These are phyloP conservation scores for Neodon shergylaensis DNA, from an alignment of 2,113 vertebrate genomes.

Conservation along the genomic window DNA sequence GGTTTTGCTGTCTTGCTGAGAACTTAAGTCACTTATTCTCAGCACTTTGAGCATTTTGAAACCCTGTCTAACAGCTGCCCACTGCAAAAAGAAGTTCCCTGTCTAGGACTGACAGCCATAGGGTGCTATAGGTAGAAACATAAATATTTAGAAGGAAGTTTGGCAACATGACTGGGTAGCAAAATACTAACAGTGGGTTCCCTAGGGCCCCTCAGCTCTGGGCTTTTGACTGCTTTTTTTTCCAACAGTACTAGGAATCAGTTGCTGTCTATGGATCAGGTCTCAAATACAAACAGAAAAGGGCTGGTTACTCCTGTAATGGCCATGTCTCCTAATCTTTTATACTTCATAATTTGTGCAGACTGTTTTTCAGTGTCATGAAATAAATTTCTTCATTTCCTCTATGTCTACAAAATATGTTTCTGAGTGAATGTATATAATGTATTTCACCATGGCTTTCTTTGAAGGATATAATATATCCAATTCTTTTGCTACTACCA, in stretches of 20 bases:
- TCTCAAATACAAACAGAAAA: background rate
- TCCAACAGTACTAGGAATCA: background rate
- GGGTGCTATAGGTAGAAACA: background rate
- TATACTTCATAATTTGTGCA: background rate
- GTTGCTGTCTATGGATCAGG: background rate
- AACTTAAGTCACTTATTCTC: background rate
- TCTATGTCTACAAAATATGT: background rate
- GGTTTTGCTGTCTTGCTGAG: background rate
- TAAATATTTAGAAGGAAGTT: background rate
- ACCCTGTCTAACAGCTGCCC: background rate
- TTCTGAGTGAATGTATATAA: background rate
- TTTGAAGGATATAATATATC: background rate
- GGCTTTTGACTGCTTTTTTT: background rate
- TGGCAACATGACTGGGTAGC: background rate
- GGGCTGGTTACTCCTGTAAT: background rate
- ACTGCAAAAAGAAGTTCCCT: background rate
- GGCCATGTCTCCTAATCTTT: background rate
- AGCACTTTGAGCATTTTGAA: background rate
- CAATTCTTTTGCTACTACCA: background rate
- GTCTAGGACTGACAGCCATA: background rate
- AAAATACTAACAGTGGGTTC: background rate
- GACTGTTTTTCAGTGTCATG: background rate
- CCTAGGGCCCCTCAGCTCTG: background rate
- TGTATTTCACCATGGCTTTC: background rate
- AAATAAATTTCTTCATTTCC: constrained; percentile 6